Percentiles rank a stretch among this genome's conserved stretches.
These are phyloP conservation scores for Trisateles emortualis DNA, from an alignment of 2,888 invertebrate species.

Conservation along the genomic window DNA sequence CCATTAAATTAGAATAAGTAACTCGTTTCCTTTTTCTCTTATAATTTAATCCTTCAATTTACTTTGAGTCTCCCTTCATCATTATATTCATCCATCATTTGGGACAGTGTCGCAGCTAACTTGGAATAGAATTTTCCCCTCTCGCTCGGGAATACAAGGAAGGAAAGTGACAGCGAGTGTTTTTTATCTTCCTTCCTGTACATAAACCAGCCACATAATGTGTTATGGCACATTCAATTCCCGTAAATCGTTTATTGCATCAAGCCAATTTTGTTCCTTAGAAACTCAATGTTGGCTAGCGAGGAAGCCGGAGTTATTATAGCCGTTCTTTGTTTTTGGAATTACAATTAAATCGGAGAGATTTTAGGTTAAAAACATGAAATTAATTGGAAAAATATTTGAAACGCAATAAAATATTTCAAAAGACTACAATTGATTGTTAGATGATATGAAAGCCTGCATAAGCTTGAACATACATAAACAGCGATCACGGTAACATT, in stretches of 20 bases:
- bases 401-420: no score
- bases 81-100: slow-evolving; percentile 19
- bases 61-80: slow-evolving; percentile 21
- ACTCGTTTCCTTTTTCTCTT: neutral
- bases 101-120: slow-evolving; percentile 14
- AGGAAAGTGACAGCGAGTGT: slow-evolving; percentile 25
- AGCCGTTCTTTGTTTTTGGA: slow-evolving; percentile 7
- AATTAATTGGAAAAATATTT: no score
- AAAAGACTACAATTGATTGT: no score
- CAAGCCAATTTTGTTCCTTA: slow-evolving; percentile 46
- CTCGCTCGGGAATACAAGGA: slow-evolving; percentile 3
- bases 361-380: no score
- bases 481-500: no score
- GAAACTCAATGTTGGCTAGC: slow-evolving; percentile 24
- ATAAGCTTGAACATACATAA: no score
- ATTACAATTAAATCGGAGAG: neutral
- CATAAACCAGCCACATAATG: slow-evolving; percentile 45
- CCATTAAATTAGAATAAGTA: neutral
- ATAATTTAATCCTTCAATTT: slow-evolving; percentile 11
- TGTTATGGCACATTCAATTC: slow-evolving; percentile 47
- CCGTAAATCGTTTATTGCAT: slow-evolving; percentile 54
- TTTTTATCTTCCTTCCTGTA: slow-evolving; percentile 35
- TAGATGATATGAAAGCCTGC: no score
- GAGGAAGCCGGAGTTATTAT: slow-evolving; percentile 11
- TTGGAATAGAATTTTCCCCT: slow-evolving; percentile 20